These are phyloP conservation scores for Sciurus niger DNA, from an alignment of 2,113 vertebrate species.

Conservation along the genomic window DNA sequence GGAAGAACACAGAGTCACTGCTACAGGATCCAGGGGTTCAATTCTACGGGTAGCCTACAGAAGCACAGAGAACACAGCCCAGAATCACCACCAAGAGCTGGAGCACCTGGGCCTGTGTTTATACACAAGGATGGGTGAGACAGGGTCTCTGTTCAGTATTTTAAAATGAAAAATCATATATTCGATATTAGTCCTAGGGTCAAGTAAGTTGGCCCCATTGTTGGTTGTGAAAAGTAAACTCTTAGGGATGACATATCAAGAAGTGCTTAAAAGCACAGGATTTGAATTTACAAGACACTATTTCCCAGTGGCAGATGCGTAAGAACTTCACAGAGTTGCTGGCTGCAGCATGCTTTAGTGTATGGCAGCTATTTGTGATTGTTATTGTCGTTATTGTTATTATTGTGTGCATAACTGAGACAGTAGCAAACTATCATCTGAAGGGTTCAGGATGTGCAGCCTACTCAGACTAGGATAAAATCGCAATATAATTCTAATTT, in stretches of 20 bases:
- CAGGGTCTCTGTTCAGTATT: not conserved
- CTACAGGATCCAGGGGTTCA: too few species aligned
- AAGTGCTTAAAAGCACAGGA: not conserved
- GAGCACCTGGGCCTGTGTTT: fast-evolving
- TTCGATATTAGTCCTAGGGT: not conserved
- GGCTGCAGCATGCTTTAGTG: not conserved
- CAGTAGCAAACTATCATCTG: not conserved
- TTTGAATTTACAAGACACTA: not conserved
- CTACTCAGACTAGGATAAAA: not conserved
- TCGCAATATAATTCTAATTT: not conserved
- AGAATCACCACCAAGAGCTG: fast-evolving
- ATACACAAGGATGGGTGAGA: not conserved
- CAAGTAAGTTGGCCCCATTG: not conserved
- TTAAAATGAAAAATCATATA: not conserved
- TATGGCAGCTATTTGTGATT: not conserved
- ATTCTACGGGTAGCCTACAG: not conserved
- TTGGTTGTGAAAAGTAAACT: not conserved
- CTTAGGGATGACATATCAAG: not conserved
- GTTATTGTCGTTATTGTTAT: not conserved
- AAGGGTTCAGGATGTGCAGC: not conserved
- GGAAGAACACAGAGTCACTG: not conserved
- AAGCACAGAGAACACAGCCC: not conserved
- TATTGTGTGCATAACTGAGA: not conserved
- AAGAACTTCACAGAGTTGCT: not conserved
- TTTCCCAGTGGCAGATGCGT: not conserved